phyloP scores from a whole-genome alignment of 2,888 invertebrate species.

The Gortyna flavago region DNA sequence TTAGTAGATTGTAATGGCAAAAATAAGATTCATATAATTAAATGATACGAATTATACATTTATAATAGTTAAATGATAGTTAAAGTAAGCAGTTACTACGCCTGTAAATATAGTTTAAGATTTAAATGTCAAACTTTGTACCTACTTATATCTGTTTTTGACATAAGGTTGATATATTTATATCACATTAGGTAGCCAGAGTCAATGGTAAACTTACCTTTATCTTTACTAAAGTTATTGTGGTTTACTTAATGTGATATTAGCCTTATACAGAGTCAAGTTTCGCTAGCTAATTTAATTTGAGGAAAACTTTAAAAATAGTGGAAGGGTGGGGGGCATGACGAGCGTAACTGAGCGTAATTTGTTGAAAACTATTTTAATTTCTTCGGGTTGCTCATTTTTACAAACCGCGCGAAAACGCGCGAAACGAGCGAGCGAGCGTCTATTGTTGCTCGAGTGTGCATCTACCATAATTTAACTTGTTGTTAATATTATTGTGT shows the following conservation, averaged over 20 bases:
- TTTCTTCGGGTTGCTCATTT: neutral
- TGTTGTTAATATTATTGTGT: conserved; percentile 16
- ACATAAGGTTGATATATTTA: conserved; percentile 11
- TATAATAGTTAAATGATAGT: neutral
- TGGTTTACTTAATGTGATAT: neutral
- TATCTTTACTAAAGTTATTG: neutral
- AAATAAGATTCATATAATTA: neutral
- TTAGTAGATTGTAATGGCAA: conserved; percentile 10
- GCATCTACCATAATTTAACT: neutral
- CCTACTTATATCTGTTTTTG: neutral
- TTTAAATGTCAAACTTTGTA: conserved; percentile 6
- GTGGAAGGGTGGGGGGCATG: neutral
- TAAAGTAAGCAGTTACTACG: conserved; percentile 17
- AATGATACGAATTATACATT: conserved; percentile 13
- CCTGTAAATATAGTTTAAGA: conserved; percentile 29
- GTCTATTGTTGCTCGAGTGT: neutral
- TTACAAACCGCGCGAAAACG: too few species aligned
- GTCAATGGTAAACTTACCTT: neutral
- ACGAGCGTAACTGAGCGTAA: neutral
- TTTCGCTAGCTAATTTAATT: neutral
- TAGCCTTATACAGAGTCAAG: neutral
- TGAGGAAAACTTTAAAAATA: neutral
- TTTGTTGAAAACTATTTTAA: neutral
- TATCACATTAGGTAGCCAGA: neutral
- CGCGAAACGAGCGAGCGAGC: too few species aligned